These are phyloP conservation scores for Hermetia illucens DNA, from an alignment of 1,140 invertebrate species.

Conservation along the genomic window DNA sequence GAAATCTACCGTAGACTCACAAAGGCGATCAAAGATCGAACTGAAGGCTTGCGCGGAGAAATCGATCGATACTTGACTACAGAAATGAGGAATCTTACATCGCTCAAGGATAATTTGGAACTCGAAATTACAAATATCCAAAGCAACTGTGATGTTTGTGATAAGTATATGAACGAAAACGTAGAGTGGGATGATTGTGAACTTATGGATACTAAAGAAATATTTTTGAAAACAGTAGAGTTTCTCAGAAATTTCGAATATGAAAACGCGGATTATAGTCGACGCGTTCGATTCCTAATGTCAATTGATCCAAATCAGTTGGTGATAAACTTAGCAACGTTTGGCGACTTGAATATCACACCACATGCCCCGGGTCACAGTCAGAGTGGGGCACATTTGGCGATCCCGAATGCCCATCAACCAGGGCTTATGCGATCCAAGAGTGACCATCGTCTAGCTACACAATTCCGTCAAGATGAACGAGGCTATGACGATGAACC, in stretches of 20 bases:
- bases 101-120: constrained; percentile 85
- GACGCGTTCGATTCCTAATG: constrained; percentile 71
- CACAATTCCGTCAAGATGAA: constrained; percentile 77
- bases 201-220: constrained; percentile 85
- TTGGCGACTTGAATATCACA: constrained; percentile 73
- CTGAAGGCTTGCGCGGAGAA: constrained; percentile 74
- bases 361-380: constrained; percentile 35
- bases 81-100: constrained; percentile 67
- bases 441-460: constrained; percentile 80
- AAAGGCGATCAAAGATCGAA: constrained; percentile 84
- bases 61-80: constrained; percentile 74
- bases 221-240: constrained; percentile 85
- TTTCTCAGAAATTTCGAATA: constrained; percentile 89
- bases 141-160: constrained; percentile 92
- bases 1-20: constrained; percentile 78
- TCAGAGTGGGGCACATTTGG: constrained; percentile 33
- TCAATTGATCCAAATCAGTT: constrained; percentile 81
- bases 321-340: constrained; percentile 67
- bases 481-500: constrained; percentile 43
- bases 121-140: constrained; percentile 84
- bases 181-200: constrained; percentile 78
- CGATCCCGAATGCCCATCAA: constrained; percentile 40
- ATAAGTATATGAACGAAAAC: constrained; percentile 80
- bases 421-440: constrained; percentile 80
- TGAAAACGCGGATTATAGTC: constrained; percentile 75